Evolutionary conservation across 2,888 invertebrate genomes (phyloP).

Genomic region (Eristalis pertinax): DNA sequence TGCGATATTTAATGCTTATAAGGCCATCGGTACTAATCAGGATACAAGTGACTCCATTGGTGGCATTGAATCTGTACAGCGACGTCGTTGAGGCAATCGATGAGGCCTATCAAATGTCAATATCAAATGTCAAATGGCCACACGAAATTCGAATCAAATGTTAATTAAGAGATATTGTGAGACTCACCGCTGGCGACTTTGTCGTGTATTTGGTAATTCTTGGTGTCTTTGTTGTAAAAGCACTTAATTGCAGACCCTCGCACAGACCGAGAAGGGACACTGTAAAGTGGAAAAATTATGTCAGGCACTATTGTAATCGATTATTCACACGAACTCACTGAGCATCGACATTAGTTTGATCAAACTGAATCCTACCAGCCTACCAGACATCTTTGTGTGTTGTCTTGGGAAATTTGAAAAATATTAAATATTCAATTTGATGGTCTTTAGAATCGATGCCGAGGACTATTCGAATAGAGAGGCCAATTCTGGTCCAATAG

Average conservation of each 20-base stretch:
- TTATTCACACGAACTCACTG: slow-evolving; percentile 57
- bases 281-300: slow-evolving; percentile 51
- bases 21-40: slow-evolving; percentile 87
- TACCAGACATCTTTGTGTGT: slow-evolving; percentile 35
- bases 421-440: neutral
- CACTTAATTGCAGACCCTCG: slow-evolving; percentile 83
- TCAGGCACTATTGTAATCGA: slow-evolving; percentile 47
- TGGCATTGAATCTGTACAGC: slow-evolving; percentile 86
- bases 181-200: slow-evolving; percentile 80
- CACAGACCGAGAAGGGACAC: slow-evolving; percentile 74
- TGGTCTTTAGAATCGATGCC: neutral
- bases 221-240: slow-evolving; percentile 85
- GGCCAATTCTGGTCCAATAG: neutral
- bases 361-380: slow-evolving; percentile 38
- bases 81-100: slow-evolving; percentile 82
- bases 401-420: neutral
- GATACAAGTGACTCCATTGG: slow-evolving; percentile 90
- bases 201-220: slow-evolving; percentile 86
- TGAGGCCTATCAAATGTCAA: slow-evolving; percentile 75
- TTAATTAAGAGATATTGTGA: neutral
- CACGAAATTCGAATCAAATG: neutral
- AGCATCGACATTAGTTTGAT: slow-evolving; percentile 47
- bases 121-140: neutral
- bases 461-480: neutral
- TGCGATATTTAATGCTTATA: slow-evolving; percentile 87